A percentile compares a stretch with the other conserved stretches of the same genome.
phyloP scores from a whole-genome alignment of 92 coral and sea anemone genomes.

The Palythoa grandiflora region DNA sequence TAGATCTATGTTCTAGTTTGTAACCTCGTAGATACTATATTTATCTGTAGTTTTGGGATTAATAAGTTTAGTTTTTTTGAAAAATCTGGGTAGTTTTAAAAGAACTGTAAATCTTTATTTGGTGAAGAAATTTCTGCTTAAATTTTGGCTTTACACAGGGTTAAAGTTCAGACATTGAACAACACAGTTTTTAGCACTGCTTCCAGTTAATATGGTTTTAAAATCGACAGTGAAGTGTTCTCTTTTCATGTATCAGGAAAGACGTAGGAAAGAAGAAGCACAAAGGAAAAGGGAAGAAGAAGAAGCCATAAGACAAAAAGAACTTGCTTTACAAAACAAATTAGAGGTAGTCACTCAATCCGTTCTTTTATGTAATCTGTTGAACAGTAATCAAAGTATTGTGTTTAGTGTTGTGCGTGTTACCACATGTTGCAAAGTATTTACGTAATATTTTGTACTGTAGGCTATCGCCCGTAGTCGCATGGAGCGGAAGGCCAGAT shows the following conservation, averaged over 20 bases:
- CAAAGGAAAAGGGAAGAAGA: constrained; percentile 88
- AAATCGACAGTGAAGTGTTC: not conserved
- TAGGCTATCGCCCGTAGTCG: constrained; percentile 91
- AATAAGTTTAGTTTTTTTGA: too few species aligned
- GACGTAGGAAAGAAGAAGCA: constrained; percentile 86
- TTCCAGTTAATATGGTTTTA: not conserved
- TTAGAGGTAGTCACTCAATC: constrained; percentile 64
- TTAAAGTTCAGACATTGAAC: too few species aligned
- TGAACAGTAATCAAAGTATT: not conserved
- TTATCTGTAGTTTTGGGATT: too few species aligned
- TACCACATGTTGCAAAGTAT: not conserved
- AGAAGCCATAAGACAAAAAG: constrained; percentile 77
- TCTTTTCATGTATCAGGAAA: constrained; percentile 64
- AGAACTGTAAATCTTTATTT: too few species aligned
- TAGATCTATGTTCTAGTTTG: too few species aligned
- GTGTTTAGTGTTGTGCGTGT: not conserved
- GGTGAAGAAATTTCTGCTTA: too few species aligned
- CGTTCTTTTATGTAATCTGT: not conserved
- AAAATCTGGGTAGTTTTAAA: too few species aligned
- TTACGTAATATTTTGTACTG: not conserved
- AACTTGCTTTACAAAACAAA: constrained; percentile 79
- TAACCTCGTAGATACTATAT: too few species aligned
- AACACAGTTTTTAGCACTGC: too few species aligned
- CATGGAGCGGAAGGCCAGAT: constrained; percentile 63
- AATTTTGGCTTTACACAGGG: too few species aligned